Conservation (phyloP, 2,113 vertebrate genomes). For the Asarcornis scutulata region DNA sequence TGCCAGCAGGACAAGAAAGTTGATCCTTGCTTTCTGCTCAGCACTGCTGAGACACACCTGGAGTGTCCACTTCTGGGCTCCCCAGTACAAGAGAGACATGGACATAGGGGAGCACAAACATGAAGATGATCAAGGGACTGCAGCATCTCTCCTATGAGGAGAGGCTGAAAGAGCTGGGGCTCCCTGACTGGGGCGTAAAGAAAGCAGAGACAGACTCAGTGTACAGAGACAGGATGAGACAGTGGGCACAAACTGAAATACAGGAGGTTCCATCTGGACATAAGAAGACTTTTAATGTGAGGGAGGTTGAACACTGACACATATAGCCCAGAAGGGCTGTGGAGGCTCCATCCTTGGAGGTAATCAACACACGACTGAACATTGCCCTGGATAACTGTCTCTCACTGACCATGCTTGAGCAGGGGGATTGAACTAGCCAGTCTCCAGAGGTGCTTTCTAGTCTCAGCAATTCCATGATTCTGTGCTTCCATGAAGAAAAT, state of each 20-base stretch:
- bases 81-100: neutral
- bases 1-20: neutral
- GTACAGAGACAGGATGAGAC: neutral
- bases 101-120: neutral
- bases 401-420: neutral
- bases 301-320: neutral
- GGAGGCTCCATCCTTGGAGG: neutral
- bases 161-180: neutral
- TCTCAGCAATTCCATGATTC: rapidly evolving
- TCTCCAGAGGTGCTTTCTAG: neutral
- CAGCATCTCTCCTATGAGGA: neutral
- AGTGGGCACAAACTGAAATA: neutral
- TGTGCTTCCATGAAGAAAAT: neutral
- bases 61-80: neutral
- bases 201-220: neutral
- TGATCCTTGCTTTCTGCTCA: neutral
- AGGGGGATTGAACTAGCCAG: neutral
- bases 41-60: neutral
- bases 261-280: neutral
- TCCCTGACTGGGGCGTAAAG: neutral
- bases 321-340: neutral
- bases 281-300: neutral
- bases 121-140: neutral
- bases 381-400: neutral
- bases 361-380: rapidly evolving